Evolutionary conservation across 2,888 invertebrate genomes (phyloP), one percentile per base, ranked within the genome.

Genomic region (Plagodis dolabraria): DNA sequence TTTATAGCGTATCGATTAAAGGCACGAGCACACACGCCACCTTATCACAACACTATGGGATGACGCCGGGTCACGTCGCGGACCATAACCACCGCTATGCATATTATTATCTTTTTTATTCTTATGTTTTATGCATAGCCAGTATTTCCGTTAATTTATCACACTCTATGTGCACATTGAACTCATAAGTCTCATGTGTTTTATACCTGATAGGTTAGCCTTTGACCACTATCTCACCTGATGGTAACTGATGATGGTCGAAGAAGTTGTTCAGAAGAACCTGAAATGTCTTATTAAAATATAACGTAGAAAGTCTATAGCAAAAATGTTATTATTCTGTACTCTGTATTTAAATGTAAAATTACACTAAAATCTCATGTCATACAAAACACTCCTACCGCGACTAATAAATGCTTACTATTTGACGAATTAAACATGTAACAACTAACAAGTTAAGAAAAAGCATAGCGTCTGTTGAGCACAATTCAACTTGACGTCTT

Each of bases 31-130:
- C 22, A 22, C 22, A 47, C n/a, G n/a, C n/a, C n/a, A n/a, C n/a
- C n/a, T n/a, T n/a, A n/a, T n/a, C n/a, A n/a, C 69, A 81, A 69
- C 60, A 63, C 57, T 52, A 63, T 63, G 63, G 61, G 49, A 68
- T 40, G 67, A 68, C 42, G 67, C 69, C 66, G 63, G 63, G 71
- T 50, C 53, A 59, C 53, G 79, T 73, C 53, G 57, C 53, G 79
- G 72, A 83, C 83, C 47, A 52, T 64, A 67, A 75, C 53, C 46
- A 52, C 52, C 47, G 65, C 50, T 47, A 53, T 63, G 53, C 36
- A 56, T 64, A 22, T 22, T 22, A 22, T 61, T 65, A 63, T 47
- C 42, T 8, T 46, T 50, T 49, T 60, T 34, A 47, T 22, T 22
- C 11, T 10, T 33, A 60, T 53, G 48, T 56, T 47, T 56, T 33